phyloP scores from a whole-genome alignment of 2,113 vertebrate genomes.

The Grantiella picta region DNA sequence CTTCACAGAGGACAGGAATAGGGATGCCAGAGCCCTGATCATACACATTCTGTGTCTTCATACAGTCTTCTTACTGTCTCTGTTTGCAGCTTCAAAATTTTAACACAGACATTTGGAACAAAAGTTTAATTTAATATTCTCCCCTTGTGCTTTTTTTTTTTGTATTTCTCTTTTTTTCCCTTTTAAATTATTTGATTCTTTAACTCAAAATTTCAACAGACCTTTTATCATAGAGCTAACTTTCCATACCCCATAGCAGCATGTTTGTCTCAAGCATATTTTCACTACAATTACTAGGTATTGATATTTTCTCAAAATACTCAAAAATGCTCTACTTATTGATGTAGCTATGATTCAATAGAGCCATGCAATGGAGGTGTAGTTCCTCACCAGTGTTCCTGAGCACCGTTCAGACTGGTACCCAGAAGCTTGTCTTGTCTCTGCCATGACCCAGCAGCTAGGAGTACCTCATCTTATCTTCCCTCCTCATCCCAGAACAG shows the following conservation, averaged over 20 bases:
- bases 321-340: background rate
- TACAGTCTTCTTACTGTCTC: background rate
- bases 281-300: background rate
- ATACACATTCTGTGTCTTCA: background rate
- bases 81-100: background rate
- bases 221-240: background rate
- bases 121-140: background rate
- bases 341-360: background rate
- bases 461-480: accelerated
- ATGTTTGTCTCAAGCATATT: background rate
- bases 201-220: background rate
- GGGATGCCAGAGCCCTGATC: background rate
- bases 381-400: background rate
- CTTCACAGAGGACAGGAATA: background rate
- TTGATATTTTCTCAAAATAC: background rate
- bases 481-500: background rate
- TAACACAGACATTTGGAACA: background rate
- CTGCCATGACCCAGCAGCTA: background rate
- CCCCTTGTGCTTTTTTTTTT: no score
- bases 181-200: background rate
- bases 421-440: background rate
- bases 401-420: background rate
- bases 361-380: background rate
- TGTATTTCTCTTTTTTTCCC: background rate
- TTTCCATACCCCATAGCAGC: no score